A percentile compares a stretch with the other conserved stretches of the same genome.
Conservation (phyloP, 2,888 invertebrate genomes). For the Microplitis deprimator region DNA sequence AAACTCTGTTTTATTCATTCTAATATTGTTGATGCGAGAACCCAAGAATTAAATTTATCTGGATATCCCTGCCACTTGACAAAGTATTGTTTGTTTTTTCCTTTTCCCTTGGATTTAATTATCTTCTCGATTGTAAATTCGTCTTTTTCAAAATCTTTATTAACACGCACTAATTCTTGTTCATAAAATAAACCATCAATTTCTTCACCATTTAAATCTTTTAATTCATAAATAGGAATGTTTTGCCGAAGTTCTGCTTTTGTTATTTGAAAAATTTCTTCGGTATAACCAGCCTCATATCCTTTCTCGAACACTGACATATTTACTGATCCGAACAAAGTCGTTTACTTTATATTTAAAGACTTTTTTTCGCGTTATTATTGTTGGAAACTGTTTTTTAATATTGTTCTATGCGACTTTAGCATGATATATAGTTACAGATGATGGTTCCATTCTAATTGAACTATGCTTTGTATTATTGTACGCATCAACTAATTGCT, state of each 20-base stretch:
- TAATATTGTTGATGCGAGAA: too few relatives aligned
- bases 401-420: not conserved
- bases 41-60: too few relatives aligned
- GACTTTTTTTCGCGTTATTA: not conserved
- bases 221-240: constrained; percentile 54
- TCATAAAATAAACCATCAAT: constrained; percentile 44
- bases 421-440: not conserved
- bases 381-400: not conserved
- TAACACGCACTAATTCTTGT: constrained; percentile 25
- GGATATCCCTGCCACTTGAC: too few relatives aligned
- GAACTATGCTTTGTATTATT: constrained; percentile 50
- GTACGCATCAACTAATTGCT: constrained; percentile 49
- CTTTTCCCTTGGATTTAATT: too few relatives aligned
- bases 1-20: too few relatives aligned
- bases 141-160: not conserved
- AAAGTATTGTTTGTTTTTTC: too few relatives aligned
- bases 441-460: constrained; percentile 34
- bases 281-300: constrained; percentile 33
- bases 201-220: constrained; percentile 36
- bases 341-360: not conserved
- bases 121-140: too few relatives aligned
- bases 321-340: not conserved
- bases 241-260: constrained; percentile 4
- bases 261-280: constrained; percentile 43
- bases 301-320: constrained; percentile 5